A percentile compares a stretch with the other conserved stretches of the same genome.
Evolutionary conservation across 2,888 invertebrate genomes (phyloP).

Genomic region (Agonopterix heracliana): DNA sequence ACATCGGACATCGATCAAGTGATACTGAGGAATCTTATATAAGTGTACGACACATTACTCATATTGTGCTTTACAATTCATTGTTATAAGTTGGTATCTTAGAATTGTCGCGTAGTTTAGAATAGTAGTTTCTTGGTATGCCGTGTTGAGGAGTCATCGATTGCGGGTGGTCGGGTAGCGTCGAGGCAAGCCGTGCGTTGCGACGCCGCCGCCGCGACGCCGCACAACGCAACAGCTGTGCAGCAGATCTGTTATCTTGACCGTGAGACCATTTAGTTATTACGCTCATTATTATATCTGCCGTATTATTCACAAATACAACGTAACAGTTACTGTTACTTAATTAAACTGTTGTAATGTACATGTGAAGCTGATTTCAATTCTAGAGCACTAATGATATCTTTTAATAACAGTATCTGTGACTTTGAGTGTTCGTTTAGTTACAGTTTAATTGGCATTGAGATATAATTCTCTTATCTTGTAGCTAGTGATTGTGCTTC

Average conservation of each 20-base stretch:
- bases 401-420: too few species aligned
- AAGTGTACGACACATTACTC: slow-evolving; percentile 21
- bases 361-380: background rate
- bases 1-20: slow-evolving; percentile 14
- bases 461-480: too few species aligned
- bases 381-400: too few species aligned
- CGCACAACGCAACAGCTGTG: slow-evolving; percentile 64
- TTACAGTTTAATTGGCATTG: too few species aligned
- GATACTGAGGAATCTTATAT: slow-evolving; percentile 18
- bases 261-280: slow-evolving; percentile 61
- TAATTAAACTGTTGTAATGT: background rate
- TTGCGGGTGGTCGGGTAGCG: slow-evolving; percentile 28
- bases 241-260: slow-evolving; percentile 60
- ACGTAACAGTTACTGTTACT: slow-evolving; percentile 7
- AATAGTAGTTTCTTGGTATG: background rate
- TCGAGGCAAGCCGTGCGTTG: slow-evolving; percentile 20
- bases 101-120: slow-evolving; percentile 1
- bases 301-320: slow-evolving; percentile 3
- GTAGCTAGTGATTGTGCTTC: too few species aligned
- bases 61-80: slow-evolving; percentile 9
- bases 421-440: too few species aligned
- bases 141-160: slow-evolving; percentile 4
- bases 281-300: slow-evolving; percentile 31
- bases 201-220: slow-evolving; percentile 33
- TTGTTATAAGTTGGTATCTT: slow-evolving; percentile 6